Percentiles rank a stretch among this genome's conserved stretches.
Conservation (phyloP, 2,113 vertebrate genomes). For the Crotalus tigris region DNA sequence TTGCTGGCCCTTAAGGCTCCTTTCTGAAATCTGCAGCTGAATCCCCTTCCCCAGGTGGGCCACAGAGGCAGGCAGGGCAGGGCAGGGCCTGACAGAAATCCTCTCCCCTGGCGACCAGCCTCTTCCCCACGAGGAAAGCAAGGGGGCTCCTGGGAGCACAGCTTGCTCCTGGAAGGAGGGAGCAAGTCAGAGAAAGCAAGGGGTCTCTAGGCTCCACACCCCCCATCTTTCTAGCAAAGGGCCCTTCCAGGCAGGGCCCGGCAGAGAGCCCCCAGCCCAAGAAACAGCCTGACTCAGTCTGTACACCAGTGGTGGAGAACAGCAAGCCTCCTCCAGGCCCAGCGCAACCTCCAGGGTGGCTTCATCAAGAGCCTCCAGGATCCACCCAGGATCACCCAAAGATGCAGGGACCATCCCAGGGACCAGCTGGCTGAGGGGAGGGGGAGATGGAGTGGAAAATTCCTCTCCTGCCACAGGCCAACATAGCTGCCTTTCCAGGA, state of each 20-base stretch:
- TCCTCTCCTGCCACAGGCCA: not conserved
- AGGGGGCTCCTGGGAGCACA: not conserved
- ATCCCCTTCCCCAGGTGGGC: not conserved
- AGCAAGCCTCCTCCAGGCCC: not conserved
- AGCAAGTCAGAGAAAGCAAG: not conserved
- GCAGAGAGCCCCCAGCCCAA: not conserved
- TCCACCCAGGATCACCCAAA: too few relatives aligned
- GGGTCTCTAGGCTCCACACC: not conserved
- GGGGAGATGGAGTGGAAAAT: not conserved
- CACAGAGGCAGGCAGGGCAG: not conserved
- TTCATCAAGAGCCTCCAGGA: not conserved
- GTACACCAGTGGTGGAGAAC: not conserved
- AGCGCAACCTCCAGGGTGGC: not conserved
- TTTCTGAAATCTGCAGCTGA: not conserved
- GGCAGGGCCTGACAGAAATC: not conserved
- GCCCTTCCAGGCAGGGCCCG: not conserved
- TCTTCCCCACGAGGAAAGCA: not conserved
- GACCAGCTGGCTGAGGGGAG: too few relatives aligned
- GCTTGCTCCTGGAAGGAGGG: not conserved
- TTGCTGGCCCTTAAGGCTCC: not conserved
- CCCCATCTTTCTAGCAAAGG: not conserved
- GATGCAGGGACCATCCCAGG: too few relatives aligned
- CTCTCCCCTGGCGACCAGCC: not conserved
- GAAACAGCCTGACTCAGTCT: not conserved
- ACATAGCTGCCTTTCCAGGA: not conserved